Conservation (phyloP, 2,113 vertebrate species). For the Antechinus stuartii region DNA sequence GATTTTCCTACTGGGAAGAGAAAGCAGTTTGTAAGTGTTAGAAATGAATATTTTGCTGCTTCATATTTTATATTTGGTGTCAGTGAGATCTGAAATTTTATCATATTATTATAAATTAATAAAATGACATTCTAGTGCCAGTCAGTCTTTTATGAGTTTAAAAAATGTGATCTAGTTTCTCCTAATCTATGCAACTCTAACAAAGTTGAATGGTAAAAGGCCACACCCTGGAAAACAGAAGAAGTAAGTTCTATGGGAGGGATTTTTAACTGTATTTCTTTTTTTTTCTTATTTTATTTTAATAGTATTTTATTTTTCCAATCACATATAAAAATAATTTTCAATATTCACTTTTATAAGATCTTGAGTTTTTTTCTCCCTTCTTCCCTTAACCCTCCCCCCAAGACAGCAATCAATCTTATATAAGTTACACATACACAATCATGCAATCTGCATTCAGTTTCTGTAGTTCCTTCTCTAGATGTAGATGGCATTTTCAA, state of each 20-base stretch:
- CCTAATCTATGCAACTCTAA: not conserved
- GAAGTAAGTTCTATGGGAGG: not conserved
- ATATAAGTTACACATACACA: too few relatives aligned
- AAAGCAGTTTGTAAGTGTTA: not conserved
- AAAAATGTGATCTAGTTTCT: not conserved
- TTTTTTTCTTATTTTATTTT: too few relatives aligned
- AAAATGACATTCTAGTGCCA: conserved; percentile 32
- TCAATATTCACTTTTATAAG: too few relatives aligned
- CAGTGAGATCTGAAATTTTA: too few relatives aligned
- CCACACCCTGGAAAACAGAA: not conserved
- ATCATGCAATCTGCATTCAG: too few relatives aligned
- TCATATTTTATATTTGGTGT: not conserved
- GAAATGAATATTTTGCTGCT: not conserved
- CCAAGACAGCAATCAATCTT: too few relatives aligned
- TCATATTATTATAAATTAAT: conserved; percentile 39
- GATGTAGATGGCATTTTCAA: too few relatives aligned
- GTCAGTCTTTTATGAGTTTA: not conserved
- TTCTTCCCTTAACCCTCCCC: too few relatives aligned
- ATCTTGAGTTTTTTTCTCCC: too few relatives aligned
- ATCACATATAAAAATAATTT: too few relatives aligned
- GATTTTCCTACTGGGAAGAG: not conserved
- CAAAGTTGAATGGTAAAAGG: not conserved
- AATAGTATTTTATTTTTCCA: too few relatives aligned
- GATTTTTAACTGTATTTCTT: not conserved
- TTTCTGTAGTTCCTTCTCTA: too few relatives aligned